Conservation (phyloP, 2,113 vertebrate genomes). For the Chunga burmeisteri region DNA sequence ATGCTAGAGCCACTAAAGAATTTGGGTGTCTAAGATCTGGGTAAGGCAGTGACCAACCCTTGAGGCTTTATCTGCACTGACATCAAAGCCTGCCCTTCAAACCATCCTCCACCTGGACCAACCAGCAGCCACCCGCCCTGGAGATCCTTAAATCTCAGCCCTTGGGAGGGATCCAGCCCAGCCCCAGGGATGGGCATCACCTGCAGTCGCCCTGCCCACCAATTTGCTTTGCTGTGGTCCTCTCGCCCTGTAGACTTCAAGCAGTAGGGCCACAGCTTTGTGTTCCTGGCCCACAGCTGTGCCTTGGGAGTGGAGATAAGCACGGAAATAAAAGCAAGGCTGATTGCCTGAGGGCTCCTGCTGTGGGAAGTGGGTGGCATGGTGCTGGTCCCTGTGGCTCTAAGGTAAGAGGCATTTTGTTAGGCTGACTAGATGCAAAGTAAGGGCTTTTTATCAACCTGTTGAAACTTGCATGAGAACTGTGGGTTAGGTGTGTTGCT, state of each 20-base stretch:
- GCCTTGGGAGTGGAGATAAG: not conserved
- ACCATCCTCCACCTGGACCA: not conserved
- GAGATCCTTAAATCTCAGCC: not conserved
- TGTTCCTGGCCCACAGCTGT: not conserved
- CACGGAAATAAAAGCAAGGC: not conserved
- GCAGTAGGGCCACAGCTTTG: not conserved
- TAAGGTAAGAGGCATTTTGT: rapidly evolving
- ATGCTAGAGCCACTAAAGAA: not conserved
- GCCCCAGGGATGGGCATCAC: not conserved
- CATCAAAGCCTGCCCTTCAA: not conserved
- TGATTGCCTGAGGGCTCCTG: rapidly evolving
- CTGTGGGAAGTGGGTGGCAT: rapidly evolving
- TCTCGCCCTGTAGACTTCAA: not conserved
- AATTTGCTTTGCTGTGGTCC: not conserved
- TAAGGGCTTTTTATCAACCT: not conserved
- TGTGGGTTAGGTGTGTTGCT: not conserved
- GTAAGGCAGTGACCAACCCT: not conserved
- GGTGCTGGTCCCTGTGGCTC: rapidly evolving
- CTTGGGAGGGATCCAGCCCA: not conserved
- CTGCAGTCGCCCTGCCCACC: not conserved
- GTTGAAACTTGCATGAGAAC: not conserved
- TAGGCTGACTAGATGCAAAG: not conserved
- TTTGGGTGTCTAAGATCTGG: not conserved
- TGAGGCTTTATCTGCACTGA: not conserved
- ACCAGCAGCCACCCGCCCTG: not conserved